These are phyloP conservation scores for Cassiopea andromeda DNA, from an alignment of 30 jellyfish, hydroid and myxozoan genomes.

Conservation along the genomic window DNA sequence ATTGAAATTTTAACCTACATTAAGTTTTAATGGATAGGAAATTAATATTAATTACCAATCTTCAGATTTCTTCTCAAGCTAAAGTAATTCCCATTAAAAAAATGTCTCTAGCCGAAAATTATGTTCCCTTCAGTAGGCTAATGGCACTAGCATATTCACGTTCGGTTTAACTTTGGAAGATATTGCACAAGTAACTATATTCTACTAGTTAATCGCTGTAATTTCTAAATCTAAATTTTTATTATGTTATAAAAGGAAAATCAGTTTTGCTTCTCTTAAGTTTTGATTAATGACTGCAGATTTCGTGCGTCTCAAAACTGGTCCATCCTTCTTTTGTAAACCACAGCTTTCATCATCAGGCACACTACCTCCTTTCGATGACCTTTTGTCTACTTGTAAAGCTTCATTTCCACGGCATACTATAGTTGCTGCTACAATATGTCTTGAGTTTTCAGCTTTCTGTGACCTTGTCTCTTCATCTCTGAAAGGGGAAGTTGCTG, in stretches of 20 bases:
- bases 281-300: constrained; percentile 48
- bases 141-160: too few species aligned
- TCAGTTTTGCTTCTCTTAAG: constrained; percentile 42
- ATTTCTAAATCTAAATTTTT: too few species aligned
- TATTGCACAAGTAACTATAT: too few species aligned
- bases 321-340: neutral
- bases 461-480: neutral
- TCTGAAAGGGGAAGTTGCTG: neutral
- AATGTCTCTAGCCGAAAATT: too few species aligned
- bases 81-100: too few species aligned
- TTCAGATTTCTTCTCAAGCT: too few species aligned
- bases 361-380: neutral
- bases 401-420: neutral
- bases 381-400: neutral
- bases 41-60: too few species aligned
- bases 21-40: too few species aligned
- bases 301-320: constrained; percentile 55
- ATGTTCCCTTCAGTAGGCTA: too few species aligned
- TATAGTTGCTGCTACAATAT: neutral
- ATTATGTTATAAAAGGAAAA: constrained; percentile 13
- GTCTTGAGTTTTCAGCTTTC: neutral
- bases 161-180: too few species aligned
- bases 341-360: neutral
- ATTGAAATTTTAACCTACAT: too few species aligned
- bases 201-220: too few species aligned